Conservation (phyloP, 2,888 invertebrate genomes). For the Acronicta leporina region DNA sequence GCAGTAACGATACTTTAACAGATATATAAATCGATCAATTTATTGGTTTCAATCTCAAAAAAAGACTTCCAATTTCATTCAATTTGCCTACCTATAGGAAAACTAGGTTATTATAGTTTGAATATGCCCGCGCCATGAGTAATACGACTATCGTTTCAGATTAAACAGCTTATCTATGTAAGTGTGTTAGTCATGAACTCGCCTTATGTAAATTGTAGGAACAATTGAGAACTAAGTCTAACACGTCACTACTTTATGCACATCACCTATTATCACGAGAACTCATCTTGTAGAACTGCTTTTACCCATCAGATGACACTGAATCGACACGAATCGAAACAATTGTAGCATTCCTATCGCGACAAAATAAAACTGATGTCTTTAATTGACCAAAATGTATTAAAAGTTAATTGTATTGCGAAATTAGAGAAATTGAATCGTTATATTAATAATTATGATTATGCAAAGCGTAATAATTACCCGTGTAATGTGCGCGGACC, state of each 20-base stretch:
- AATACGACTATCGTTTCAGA: neutral
- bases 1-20: too few species aligned
- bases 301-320: too few species aligned
- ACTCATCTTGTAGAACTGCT: too few species aligned
- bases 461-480: slow-evolving; percentile 53
- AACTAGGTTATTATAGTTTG: neutral
- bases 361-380: neutral
- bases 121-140: slow-evolving; percentile 1
- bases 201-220: slow-evolving; percentile 8
- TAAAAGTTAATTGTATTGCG: neutral
- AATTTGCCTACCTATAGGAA: neutral
- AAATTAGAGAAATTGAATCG: slow-evolving; percentile 51
- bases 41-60: too few species aligned
- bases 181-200: slow-evolving; percentile 8
- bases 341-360: neutral
- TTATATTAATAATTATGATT: slow-evolving; percentile 44
- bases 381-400: neutral
- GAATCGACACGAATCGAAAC: too few species aligned
- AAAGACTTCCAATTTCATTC: too few species aligned
- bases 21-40: too few species aligned
- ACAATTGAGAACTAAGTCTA: slow-evolving; percentile 3
- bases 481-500: slow-evolving; percentile 52
- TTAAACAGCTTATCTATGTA: slow-evolving; percentile 13
- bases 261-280: too few species aligned
- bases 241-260: neutral